phyloP scores from a whole-genome alignment of 2,888 invertebrate genomes.

The Lysandra coridon region DNA sequence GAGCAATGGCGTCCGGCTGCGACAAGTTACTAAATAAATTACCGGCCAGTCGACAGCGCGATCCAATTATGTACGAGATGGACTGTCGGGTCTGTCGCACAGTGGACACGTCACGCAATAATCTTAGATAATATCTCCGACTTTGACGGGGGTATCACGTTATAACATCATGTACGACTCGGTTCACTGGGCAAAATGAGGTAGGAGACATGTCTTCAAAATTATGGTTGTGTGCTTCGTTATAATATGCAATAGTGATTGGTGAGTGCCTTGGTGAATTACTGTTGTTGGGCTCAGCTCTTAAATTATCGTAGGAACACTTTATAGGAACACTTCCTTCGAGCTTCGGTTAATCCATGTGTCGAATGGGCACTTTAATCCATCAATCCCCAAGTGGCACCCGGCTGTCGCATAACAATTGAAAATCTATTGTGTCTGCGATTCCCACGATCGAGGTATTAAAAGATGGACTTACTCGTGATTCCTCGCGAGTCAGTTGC shows the following conservation, averaged over 20 bases:
- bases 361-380: no score
- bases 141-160: conserved; percentile 3
- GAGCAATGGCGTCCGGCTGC: conserved; percentile 18
- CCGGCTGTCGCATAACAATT: no score
- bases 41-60: conserved; percentile 19
- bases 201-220: not conserved
- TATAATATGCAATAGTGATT: not conserved
- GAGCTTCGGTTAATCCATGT: no score
- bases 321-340: no score
- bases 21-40: conserved; percentile 25
- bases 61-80: conserved; percentile 21
- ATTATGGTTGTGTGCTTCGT: not conserved
- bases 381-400: no score
- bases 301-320: no score
- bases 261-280: not conserved
- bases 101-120: conserved; percentile 25
- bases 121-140: conserved; percentile 18
- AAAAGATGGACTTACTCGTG: no score
- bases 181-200: not conserved
- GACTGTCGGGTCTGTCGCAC: not conserved
- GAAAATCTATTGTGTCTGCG: no score
- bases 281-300: no score
- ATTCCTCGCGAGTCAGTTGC: no score
- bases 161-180: not conserved
- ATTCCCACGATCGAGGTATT: no score